Evolutionary conservation across 2,797 vertebrate genomes (phyloP).

Genomic region (Dendrocincla fuliginosa): DNA sequence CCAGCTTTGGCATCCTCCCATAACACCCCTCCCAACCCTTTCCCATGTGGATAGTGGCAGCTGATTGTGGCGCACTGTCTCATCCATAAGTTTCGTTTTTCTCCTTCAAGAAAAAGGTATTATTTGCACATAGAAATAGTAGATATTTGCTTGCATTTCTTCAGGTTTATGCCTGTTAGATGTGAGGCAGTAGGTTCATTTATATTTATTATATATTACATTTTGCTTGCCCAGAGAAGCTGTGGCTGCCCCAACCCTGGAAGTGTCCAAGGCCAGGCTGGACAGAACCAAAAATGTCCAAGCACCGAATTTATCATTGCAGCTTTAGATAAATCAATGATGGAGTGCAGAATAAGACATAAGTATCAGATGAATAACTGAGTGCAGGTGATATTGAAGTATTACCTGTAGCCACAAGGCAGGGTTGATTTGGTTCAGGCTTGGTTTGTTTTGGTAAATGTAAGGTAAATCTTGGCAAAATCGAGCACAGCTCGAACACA

Average conservation of each 20-base stretch:
- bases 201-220: background rate
- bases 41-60: background rate
- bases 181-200: fast-evolving
- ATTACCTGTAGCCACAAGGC: background rate
- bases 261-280: background rate
- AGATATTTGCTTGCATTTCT: background rate
- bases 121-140: background rate
- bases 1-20: background rate
- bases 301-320: background rate
- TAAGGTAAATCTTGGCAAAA: background rate
- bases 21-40: background rate
- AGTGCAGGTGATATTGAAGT: background rate
- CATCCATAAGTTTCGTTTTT: fast-evolving
- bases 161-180: background rate
- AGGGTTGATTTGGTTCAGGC: background rate
- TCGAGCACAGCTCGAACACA: fast-evolving
- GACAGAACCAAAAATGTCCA: background rate
- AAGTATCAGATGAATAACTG: background rate
- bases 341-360: background rate
- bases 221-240: background rate
- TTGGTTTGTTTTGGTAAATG: background rate
- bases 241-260: background rate
- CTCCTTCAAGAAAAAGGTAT: background rate
- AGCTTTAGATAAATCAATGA: background rate
- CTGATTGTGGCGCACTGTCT: background rate